phyloP scores from a whole-genome alignment of 1,140 invertebrate genomes.

The Gonioctena quinquepunctata region DNA sequence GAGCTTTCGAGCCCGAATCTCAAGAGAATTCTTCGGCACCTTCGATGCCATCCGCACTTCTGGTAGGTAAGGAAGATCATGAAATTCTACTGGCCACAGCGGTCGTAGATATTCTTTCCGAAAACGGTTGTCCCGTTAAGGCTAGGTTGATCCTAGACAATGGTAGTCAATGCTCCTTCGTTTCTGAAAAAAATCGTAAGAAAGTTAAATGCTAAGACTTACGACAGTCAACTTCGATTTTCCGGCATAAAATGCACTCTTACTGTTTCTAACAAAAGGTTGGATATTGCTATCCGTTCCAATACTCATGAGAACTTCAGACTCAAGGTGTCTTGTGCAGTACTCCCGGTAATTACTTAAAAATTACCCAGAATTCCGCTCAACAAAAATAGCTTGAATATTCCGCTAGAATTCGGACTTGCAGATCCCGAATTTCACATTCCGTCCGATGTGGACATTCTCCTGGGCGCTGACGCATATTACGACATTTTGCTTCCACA shows the following conservation, averaged over 20 bases:
- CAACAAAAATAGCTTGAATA: neutral
- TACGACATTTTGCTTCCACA: constrained; percentile 4
- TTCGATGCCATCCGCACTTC: neutral
- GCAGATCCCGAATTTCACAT: constrained; percentile 2
- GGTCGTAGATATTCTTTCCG: neutral
- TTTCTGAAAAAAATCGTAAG: neutral
- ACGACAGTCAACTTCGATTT: neutral
- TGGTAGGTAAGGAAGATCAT: neutral
- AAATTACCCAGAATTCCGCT: neutral
- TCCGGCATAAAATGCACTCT: neutral
- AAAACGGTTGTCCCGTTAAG: neutral
- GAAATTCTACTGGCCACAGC: constrained; percentile 14
- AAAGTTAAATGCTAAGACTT: constrained; percentile 6
- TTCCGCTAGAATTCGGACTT: constrained; percentile 1
- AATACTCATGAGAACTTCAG: neutral
- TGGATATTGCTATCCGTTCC: neutral
- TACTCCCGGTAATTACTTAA: neutral
- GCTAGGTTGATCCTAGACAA: neutral
- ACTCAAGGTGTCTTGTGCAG: neutral
- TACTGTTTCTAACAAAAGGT: constrained; percentile 8
- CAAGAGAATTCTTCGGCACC: neutral
- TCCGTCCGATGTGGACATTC: constrained; percentile 14
- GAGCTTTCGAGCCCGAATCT: neutral
- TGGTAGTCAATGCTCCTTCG: neutral
- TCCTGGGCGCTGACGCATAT: constrained; percentile 19